Base-by-base conservation (phyloP, 2,888 invertebrate species). In the Cheilosia grossa region DNA sequence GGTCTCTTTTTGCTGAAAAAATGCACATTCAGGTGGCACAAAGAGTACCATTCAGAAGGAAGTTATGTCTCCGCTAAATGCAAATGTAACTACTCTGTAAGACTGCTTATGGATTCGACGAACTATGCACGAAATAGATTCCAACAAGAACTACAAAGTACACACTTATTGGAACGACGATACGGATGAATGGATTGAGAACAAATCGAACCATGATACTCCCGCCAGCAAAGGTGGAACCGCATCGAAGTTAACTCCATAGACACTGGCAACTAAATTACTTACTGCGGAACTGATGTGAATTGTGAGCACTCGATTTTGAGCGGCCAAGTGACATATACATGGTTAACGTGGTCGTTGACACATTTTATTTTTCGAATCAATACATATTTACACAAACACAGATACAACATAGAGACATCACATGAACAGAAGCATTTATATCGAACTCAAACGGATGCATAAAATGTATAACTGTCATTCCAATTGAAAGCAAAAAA, bases 381-480 rank as follows among this genome's bases (percentile, higher is more conserved):
- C n/a, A 21, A 47, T 67, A 54, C 15, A 69, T 33, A 49, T 54
- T 53, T 63, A 44, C 53, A 59, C 37, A 54, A 49, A 30, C 27
- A 61, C 17, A 37, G 3, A 21, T 13, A 10, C 24, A 44, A 80
- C 15, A 53, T 19, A 49, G 42, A 70, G 40, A 73, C 3, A 66
- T 56, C 24, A 79, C 56, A 79, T 73, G 73, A 79, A 78, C 63
- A 79, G 72, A 49, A 49, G 61, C 78, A 63, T 13, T 21, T 49
- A 33, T 74, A 74, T 53, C 30, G 64, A 83, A 83, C 74, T 66
- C 30, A 80, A 83, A 79, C 40, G 58, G 74, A 83, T 83, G 83
- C 83, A 83, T 54, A 70, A 59, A 59, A 80, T 37, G 58, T 59
- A 37, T 13, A 83, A 70, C 73, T 69, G 61, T 63, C 79, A 83